Evolutionary conservation across 2,113 vertebrate species (phyloP).

Genomic region (Scopus umbretta): DNA sequence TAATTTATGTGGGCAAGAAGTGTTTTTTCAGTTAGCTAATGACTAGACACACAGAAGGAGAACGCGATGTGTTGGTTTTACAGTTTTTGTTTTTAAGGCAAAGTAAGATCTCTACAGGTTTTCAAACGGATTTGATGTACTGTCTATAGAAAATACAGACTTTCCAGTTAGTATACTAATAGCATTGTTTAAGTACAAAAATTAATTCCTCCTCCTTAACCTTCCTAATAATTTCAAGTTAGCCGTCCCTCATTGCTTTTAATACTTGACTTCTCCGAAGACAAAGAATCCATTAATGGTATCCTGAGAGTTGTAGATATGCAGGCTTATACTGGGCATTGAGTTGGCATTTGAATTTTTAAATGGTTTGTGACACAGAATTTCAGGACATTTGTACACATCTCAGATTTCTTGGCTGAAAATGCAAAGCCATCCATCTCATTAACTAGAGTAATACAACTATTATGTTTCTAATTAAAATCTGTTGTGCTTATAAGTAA

Average conservation of each 20-base stretch:
- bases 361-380: neutral
- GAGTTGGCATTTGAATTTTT: neutral
- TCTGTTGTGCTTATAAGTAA: neutral
- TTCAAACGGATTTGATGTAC: neutral
- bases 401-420: neutral
- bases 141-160: neutral
- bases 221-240: neutral
- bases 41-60: neutral
- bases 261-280: neutral
- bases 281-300: neutral
- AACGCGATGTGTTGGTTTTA: neutral
- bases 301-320: neutral
- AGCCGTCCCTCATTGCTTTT: neutral
- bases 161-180: neutral
- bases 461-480: neutral
- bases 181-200: neutral
- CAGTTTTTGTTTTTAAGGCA: neutral
- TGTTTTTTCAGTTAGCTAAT: neutral
- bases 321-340: neutral
- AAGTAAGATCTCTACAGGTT: neutral
- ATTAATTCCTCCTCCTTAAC: neutral
- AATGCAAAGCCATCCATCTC: neutral
- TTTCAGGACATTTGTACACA: neutral
- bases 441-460: neutral
- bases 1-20: neutral